Base-by-base conservation (phyloP, 2,888 invertebrate genomes). In the Drepana falcataria region DNA sequence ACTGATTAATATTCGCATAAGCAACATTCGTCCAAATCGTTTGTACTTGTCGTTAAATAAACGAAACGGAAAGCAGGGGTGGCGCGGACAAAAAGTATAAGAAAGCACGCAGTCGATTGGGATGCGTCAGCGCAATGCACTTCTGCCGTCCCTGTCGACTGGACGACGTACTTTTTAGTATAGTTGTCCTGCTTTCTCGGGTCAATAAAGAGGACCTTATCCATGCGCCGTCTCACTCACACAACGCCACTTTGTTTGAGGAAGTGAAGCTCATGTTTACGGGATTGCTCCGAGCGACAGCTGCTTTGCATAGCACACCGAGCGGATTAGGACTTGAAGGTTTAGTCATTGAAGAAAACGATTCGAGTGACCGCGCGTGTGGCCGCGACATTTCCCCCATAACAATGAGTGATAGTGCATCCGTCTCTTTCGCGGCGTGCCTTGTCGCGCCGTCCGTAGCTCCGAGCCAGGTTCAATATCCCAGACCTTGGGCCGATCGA, bases 401-500 rank as follows among this genome's bases (percentile, higher is more conserved):
- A 87, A 87, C 87, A 86, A 88, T 88, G 85, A 87, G 87, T 86
- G 87, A 84, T 83, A 86, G 87, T 85, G 78, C 82, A 82, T 82
- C 84, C 82, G 84, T 89, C 86, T 81, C 87, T 85, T 79, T 85
- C 87, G 75, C 83, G 77, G 80, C 85, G 79, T 80, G 75, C 81
- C 84, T 85, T 77, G 83, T 68, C 75, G 85, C 83, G 84, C 83
- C 81, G 82, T 85, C 83, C 81, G 82, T 85, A 83, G 87, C 83
- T 77, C 85, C 83, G 83, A 58, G 81, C 71, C 83, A 88, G 83
- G 90, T 90, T 91, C 90, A 90, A 90, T 85, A 90, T 88, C 87
- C 90, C 90, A 89, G 88, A 85, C 89, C 89, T 88, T 89, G 88
- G 83, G 67, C 80, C 86, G 87, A 80, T 77, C 85, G 85, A 82